Evolutionary conservation across 92 coral and sea anemone genomes (phyloP).

Genomic region (Palythoa grandiflora): DNA sequence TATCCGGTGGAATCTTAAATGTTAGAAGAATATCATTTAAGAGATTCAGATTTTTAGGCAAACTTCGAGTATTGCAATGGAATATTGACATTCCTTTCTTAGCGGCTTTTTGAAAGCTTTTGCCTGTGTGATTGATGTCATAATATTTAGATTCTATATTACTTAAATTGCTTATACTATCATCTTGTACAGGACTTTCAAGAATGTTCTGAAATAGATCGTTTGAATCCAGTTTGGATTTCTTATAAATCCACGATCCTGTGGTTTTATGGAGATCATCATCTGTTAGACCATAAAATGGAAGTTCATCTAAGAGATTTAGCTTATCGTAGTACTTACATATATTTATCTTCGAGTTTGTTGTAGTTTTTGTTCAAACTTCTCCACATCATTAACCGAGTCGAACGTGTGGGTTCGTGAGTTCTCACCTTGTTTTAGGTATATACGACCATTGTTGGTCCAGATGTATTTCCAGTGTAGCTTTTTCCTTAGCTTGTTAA

Average conservation of each 20-base stretch:
- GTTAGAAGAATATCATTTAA: neutral
- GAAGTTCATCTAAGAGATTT: neutral
- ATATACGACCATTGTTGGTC: too few relatives aligned
- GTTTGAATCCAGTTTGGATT: constrained; percentile 1
- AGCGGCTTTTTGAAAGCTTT: neutral
- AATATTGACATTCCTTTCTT: neutral
- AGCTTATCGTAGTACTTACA: neutral
- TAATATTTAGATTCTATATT: constrained; percentile 15
- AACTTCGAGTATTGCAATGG: neutral
- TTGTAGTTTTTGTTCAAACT: constrained; percentile 19
- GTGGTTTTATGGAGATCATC: constrained; percentile 7
- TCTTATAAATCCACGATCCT: constrained; percentile 8
- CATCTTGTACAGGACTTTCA: neutral
- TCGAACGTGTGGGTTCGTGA: neutral
- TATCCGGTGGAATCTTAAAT: constrained; percentile 1
- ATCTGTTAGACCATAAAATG: neutral
- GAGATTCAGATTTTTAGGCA: neutral
- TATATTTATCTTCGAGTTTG: constrained; percentile 1
- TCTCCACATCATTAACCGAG: constrained; percentile 4
- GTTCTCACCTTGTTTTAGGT: too few relatives aligned
- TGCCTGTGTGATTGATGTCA: constrained; percentile 1
- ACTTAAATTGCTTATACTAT: neutral
- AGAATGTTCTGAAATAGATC: constrained; percentile 10
- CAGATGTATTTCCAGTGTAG: too few relatives aligned
- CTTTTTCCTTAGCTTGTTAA: too few relatives aligned